phyloP scores from a whole-genome alignment of 2,888 invertebrate genomes.

The Meta bourneti region DNA sequence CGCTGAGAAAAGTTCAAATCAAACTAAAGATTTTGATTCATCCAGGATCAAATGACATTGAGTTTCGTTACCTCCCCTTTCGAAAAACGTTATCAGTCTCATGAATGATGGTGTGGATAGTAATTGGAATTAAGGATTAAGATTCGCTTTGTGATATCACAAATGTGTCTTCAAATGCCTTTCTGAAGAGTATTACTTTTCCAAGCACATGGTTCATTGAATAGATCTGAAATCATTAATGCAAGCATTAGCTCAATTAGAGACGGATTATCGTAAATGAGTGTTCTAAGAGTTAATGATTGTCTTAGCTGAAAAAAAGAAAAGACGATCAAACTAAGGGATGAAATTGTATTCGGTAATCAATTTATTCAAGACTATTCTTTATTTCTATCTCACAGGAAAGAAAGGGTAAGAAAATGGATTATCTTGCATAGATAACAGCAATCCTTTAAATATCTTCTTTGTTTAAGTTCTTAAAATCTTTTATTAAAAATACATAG shows the following conservation, averaged over 20 bases:
- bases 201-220: not conserved
- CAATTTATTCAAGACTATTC: not conserved
- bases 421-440: not conserved
- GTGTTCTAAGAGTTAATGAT: slow-evolving; percentile 27
- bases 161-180: not conserved
- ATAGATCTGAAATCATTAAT: slow-evolving; percentile 44
- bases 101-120: not conserved
- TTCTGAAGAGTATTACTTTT: not conserved
- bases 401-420: not conserved
- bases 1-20: too few relatives aligned
- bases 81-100: not conserved
- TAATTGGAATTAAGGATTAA: slow-evolving; percentile 29
- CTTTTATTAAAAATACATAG: too few relatives aligned
- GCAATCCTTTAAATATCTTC: not conserved
- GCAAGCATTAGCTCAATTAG: slow-evolving; percentile 39
- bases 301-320: not conserved
- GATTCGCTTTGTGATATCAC: slow-evolving; percentile 1
- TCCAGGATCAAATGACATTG: too few relatives aligned
- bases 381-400: not conserved
- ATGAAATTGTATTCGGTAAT: not conserved
- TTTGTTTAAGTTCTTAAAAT: too few relatives aligned
- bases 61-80: not conserved
- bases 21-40: too few relatives aligned
- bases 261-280: slow-evolving; percentile 49
- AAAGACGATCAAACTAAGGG: not conserved